A percentile compares a stretch with the other conserved stretches of the same genome.
phyloP scores from a whole-genome alignment of 2,113 vertebrate species.

The Pimephales promelas region DNA sequence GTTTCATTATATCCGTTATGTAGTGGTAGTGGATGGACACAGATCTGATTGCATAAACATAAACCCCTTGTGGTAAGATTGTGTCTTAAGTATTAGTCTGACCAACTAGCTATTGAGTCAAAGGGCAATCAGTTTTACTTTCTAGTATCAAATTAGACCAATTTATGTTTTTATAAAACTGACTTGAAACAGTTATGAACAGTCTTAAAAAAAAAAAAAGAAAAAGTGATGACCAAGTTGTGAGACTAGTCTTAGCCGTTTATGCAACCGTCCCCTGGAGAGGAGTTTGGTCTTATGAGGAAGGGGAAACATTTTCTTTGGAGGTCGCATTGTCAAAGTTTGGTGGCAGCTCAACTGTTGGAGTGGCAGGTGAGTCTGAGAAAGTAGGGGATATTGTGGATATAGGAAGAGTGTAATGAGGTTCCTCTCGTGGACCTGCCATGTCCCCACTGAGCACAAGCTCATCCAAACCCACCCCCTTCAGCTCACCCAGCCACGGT shows the following conservation, averaged over 20 bases:
- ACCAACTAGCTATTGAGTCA: too few species aligned
- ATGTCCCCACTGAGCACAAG: constrained; percentile 48
- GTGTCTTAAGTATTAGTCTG: too few species aligned
- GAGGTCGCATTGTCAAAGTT: background rate
- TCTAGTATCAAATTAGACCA: too few species aligned
- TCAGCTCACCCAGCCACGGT: constrained; percentile 40
- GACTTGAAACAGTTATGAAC: too few species aligned
- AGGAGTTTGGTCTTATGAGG: background rate
- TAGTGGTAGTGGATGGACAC: background rate
- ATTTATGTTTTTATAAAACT: too few species aligned
- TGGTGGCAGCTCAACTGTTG: background rate
- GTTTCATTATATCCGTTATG: background rate
- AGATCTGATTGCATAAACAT: background rate
- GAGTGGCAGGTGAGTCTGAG: background rate
- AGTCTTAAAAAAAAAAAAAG: too few species aligned
- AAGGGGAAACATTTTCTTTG: background rate
- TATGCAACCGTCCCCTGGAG: background rate
- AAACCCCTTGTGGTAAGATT: too few species aligned
- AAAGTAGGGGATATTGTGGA: constrained; percentile 61
- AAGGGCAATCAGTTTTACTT: too few species aligned
- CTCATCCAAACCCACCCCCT: constrained; percentile 51
- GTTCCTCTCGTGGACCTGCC: constrained; percentile 34
- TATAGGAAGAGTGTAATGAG: constrained; percentile 62
- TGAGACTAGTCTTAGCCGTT: too few species aligned
- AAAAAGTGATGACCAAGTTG: too few species aligned